Base-by-base conservation (phyloP, 2,113 vertebrate species). In the Dinomys branickii region DNA sequence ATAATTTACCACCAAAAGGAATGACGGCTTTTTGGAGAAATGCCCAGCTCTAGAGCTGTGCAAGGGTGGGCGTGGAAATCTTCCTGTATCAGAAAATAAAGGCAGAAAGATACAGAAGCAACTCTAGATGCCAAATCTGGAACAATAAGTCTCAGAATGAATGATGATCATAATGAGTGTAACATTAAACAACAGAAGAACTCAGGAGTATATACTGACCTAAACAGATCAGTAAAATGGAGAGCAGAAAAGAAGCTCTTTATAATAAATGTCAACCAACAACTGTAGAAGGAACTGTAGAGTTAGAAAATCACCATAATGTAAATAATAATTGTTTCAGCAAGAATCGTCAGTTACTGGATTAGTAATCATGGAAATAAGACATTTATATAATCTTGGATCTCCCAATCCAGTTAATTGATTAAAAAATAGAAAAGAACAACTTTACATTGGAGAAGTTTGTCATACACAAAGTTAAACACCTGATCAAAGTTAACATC, bases 1-100 rank as follows among this genome's bases (percentile, higher is more conserved):
- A 41, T 20, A 59, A 81, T 69, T 96, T 56, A 44, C 26, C 38
- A 90, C 75, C 77, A 56, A 75, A 92, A 95, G 71, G 22, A 91
- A 58, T 65, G 80, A 71, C 58, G 50, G 14, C 24, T 88, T 38
- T 63, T 82, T 73, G 22, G 54, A 35, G 54, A 87, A 85, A 78
- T 35, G 28, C 44, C 71, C 67, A 35, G 82, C 61, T 91, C 38
- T 67, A 94, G 83, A 91, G n/a, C 24, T 91, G 3, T 96, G 52
- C 41, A 87, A 82, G 63, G 84, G 67, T 85, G 44, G 88, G 28
- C 50, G 78, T 83, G 33, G 54, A 44, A 71, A 33, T 84, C 38
- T 75, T 96, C 16, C 8, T 78, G 4, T 80, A 24, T 59, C 59
- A 87, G 54, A 84, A 94, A 94, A 26, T 75, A 73, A 95, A 35